Evolutionary conservation across 23 tunicate genomes (phyloP), one percentile per base, ranked within the genome.

Genomic region (Clavelina lepadiformis): DNA sequence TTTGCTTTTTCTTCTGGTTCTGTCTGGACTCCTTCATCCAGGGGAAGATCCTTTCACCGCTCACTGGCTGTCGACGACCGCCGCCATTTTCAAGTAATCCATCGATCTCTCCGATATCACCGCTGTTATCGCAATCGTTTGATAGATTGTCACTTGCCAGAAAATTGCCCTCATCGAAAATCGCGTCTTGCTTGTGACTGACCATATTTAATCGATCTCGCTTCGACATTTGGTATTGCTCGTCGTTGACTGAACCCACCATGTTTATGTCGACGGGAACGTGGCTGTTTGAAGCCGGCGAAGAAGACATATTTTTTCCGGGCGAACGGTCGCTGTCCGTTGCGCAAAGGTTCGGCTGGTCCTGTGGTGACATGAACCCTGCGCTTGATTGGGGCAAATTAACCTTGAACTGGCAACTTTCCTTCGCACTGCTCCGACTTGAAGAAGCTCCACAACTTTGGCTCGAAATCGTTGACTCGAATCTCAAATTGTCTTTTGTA

Each of bases 21-120:
- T 88, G 86, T 58, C 96, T 64, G n/a, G 88, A 72, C 61, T 76
- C 96, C 30, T 79, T 68, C 96, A 88, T 88, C 96, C 96, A 88
- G 46, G 86, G 81, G 49, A 74, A 88, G 13, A 88, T 84, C 18
- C 58, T 59, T 18, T 58, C 64, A 20, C 68, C 38, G 7, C 37
- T 36, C 26, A 36, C 38, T 35, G 51, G 68, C 24, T 63, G 21
- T 15, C 3, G 3, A 35, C 7, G 28, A 3, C 7, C 20, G 20
- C 46, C 61, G 61, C 58, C 61, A 50, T 38, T 72, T 57, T 72
- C 67, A 5, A 4, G 38, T 20, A 19, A 24, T 5, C 31, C 63
- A 8, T 4, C 27, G 35, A 19, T 70, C 31, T 28, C 52, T 37
- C 33, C 34, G 21, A 35, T 32, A 6, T 37, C 31, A 33, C 33